These are phyloP conservation scores for Gerris lacustris DNA, from an alignment of 2,888 invertebrate genomes.

Conservation along the genomic window DNA sequence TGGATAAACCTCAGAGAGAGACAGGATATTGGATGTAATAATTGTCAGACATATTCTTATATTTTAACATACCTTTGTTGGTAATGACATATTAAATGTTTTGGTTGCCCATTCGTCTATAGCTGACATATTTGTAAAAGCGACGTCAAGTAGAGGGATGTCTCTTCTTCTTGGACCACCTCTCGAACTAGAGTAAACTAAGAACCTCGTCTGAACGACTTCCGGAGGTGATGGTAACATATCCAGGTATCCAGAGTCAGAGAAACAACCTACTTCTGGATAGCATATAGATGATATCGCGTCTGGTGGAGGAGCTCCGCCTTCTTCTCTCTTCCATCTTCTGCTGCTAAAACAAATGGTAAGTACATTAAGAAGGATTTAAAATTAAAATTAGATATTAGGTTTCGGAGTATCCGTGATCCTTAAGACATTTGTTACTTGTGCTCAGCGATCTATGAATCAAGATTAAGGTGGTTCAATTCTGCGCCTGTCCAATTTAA, in stretches of 20 bases:
- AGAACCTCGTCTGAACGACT: conserved; percentile 58
- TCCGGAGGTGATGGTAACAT: conserved; percentile 75
- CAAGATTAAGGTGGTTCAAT: too few relatives aligned
- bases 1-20: too few relatives aligned
- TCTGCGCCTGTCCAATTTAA: too few relatives aligned
- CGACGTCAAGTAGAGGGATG: conserved; percentile 54
- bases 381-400: too few relatives aligned
- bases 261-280: conserved; percentile 80
- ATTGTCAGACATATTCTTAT: too few relatives aligned
- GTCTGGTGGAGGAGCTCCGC: conserved; percentile 6
- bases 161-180: conserved; percentile 33
- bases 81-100: conserved; percentile 52
- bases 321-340: conserved; percentile 14
- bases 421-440: too few relatives aligned
- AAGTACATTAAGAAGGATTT: too few relatives aligned
- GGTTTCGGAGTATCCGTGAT: too few relatives aligned
- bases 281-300: conserved; percentile 60
- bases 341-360: not conserved
- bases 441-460: too few relatives aligned
- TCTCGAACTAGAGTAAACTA: conserved; percentile 40
- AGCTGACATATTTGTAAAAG: conserved; percentile 58
- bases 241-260: conserved; percentile 79
- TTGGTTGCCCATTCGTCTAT: conserved; percentile 53
- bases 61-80: conserved; percentile 36
- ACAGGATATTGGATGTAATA: too few relatives aligned